Base-by-base conservation (phyloP, 1,140 invertebrate species). In the Apocrypta bakeri region DNA sequence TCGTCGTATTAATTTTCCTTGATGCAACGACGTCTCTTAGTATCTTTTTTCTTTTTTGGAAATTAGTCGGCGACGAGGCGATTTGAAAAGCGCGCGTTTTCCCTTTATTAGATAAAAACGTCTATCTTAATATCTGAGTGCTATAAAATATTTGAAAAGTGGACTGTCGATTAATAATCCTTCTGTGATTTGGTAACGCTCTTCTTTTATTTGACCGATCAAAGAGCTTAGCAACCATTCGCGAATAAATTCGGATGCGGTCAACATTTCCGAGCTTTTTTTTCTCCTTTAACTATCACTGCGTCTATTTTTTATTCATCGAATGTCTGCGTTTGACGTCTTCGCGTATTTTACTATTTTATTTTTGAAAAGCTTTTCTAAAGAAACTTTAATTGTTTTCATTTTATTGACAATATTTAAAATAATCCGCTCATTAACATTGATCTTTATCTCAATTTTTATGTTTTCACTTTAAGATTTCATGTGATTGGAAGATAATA, bases 1-100 rank as follows among this genome's bases (percentile, higher is more conserved):
- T 21, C 48, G 0, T 56, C 48, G 21, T 56, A 56, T 56, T 0
- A 17, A 56, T 21, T 56, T 56, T 56, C 3, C 7, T 17, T 17
- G 21, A n/a, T 56, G 21, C 48, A 56, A n/a, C 48, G 48, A 56
- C 48, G n/a, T 56, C 21, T 56, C 21, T 1, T 17, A 56, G 3
- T 56, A 21, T 56, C 17, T n/a, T 56, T 37, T 56, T 56, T 6
- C 48, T 56, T 56, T 56, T n/a, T 6, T 6, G 3, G 7, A 14
- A n/a, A 17, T 17, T 17, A 56, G 48, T 56, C 4, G 48, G 21
- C 17, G 48, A 56, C 4, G 11, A 29, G 11, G 29, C 29, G 68
- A 66, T 66, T 66, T 66, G 63, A 66, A 66, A 66, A 66, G 63
- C 27, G 48, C 25, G 12, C 9, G 63, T 66, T 66, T 29, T 66